Evolutionary conservation across 2,113 vertebrate genomes (phyloP), one percentile per base, ranked within the genome.

Genomic region (Acrocephalus arundinaceus): DNA sequence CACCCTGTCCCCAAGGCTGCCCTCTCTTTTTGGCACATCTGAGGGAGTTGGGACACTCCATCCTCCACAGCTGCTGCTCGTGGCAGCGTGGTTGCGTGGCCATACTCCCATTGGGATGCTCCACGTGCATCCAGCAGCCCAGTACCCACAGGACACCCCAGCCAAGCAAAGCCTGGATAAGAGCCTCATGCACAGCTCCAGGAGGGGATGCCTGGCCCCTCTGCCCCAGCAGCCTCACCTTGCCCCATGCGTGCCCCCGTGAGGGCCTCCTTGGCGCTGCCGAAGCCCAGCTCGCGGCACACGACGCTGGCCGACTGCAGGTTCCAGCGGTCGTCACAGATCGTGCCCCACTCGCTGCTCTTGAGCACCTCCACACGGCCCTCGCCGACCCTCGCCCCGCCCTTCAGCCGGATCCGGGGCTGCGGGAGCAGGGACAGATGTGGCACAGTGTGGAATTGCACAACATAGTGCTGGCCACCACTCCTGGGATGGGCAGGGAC

Each of bases 271-370:
- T 98, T 99, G 87, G 99, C 99, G 7, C 98, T 99, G 83, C 99
- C 99, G 1, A 99, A 99, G 91, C 99, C 99, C 89, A 99, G 98
- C 96, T 99, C 99, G 5, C 99, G 98, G 98, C 99, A 99, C 88
- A 99, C 98, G 25, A 99, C 98, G 2, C 99, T 99, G 97, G 99
- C 99, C 0, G 99, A 98, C 92, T 97, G 98, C 89, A 99, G 98
- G 97, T 98, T 98, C 99, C 99, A 99, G 94, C 98, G 99, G 89
- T 99, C 98, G 1, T 99, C 99, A 9, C 99, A 99, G 90, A 99
- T 97, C 0, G 99, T 99, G 52, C 99, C 99, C 99, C 99, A 99
- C 58, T 99, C 98, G n/a, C 87, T 98, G 85, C 95, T 96, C 88
- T 90, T 99, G 94, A 99, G 97, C 85, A 99, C 98, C 97, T 99